Evolutionary conservation across 92 coral and sea anemone species (phyloP), one percentile per base, ranked within the genome.

Genomic region (Porites lobata): DNA sequence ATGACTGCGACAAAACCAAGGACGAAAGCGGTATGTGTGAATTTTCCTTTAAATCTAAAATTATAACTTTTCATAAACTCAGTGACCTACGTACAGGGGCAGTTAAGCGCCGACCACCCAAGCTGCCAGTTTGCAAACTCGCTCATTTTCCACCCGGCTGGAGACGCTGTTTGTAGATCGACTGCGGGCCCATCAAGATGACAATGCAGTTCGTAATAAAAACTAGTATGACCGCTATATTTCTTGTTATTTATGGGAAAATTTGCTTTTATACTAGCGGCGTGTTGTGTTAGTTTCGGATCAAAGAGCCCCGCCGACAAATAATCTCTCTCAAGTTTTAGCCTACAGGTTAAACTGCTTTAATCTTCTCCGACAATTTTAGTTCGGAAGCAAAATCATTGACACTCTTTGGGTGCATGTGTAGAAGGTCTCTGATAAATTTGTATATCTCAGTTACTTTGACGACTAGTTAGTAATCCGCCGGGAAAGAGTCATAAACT

Each of bases 71-170:
- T 19, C 66, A 66, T 67, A 70, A 71, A 57, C 78, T 29, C 32
- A 29, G 32, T 68, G 69, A 19, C 86, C 58, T 58, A 47, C 7
- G 6, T 38, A 38, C 77, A 38, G 43, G 19, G 58, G 2, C 59
- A 12, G 10, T 57, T 32, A 71, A 61, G 51, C 32, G 18, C 19
- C 29, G 85, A 70, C 86, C 86, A 82, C 86, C 50, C 86, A 82
- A 82, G 86, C 77, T 1, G 78, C 8, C 71, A 29, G 57, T 32
- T 82, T 61, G 71, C 66, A 82, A 70, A 69, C 32, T 82, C 69
- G 6, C 67, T 67, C 80, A 58, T 59, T 77, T 77, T 6, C 26
- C 81, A 58, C 15, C 8, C 52, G 51, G 26, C 53, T 10, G 24
- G n/a, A 51, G 57, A 7, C 20, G 64, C 13, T 2, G 43, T 10